Evolutionary conservation across 2,888 invertebrate genomes (phyloP), one percentile per base, ranked within the genome.

Genomic region (Linnaemya tessellans): DNA sequence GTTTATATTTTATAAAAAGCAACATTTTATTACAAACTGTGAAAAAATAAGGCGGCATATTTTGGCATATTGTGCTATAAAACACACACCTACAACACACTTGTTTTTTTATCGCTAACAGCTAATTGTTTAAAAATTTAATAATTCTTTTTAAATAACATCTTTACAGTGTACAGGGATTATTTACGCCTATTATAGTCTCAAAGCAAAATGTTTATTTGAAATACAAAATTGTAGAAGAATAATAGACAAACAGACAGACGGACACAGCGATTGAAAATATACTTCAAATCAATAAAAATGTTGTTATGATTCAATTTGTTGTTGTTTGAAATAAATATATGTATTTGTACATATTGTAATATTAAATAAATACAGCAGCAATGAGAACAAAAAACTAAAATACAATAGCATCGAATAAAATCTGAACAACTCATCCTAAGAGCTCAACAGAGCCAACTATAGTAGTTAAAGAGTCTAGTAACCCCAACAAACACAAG

Each of bases 161-260:
- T 3, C 10, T 3, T 2, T 41, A 18, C 9, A 18, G 41, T 41
- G 10, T 4, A 20, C 20, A 38, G 41, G 20, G 13, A 62, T 41
- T 41, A 62, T 38, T 38, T 13, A 43, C 38, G 64, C 41, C 41
- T 8, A 22, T 62, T 38, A 5, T 18, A 20, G 41, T 62, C 10
- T 18, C 3, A 60, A 60, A 35, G 60, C 18, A 38, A 60, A 60
- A 18, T 62, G 62, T 62, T 38, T 64, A 22, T 65, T 46, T 65
- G 8, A 43, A 25, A 15, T 65, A n/a, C 43, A 46, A 65, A 25
- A 25, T 46, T 25, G 1, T n/a, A 15, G 7, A 22, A 25, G 54
- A 7, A 13, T 1, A 11, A 41, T 11, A 41, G 4, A 41, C 11
- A 11, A 11, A 41, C 38, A 35, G 18, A 18, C 38, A 5, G 38